Percentiles rank a stretch among this genome's conserved stretches.
phyloP scores from a whole-genome alignment of 2,888 invertebrate species.

The Mantis religiosa region DNA sequence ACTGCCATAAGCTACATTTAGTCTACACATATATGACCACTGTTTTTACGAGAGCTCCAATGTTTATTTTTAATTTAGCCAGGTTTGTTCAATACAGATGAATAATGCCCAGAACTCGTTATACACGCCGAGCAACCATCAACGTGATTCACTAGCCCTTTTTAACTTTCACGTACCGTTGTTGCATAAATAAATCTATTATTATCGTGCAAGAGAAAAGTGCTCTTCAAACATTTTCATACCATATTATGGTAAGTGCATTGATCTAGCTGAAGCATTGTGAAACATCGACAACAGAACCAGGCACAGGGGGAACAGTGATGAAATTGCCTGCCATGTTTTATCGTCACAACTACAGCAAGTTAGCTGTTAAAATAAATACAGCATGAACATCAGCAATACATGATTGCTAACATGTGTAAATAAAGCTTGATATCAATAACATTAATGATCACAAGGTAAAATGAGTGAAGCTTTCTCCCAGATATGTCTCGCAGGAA shows the following conservation, averaged over 20 bases:
- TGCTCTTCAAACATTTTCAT: neutral
- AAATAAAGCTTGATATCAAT: too few relatives aligned
- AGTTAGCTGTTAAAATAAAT: too few relatives aligned
- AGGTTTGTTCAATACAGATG: neutral
- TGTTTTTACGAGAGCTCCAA: neutral
- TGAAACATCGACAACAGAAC: too few relatives aligned
- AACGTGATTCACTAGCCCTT: neutral
- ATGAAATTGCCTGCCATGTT: too few relatives aligned
- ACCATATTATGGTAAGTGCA: neutral
- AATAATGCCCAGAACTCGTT: neutral
- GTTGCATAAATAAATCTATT: neutral
- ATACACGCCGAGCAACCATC: neutral
- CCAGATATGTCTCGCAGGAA: too few relatives aligned
- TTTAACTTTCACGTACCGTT: neutral
- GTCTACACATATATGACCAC: fast-evolving
- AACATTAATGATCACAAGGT: too few relatives aligned
- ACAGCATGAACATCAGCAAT: too few relatives aligned
- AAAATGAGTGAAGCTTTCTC: too few relatives aligned
- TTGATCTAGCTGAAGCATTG: too few relatives aligned
- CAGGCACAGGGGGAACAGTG: too few relatives aligned
- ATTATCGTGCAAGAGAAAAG: neutral
- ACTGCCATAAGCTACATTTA: neutral
- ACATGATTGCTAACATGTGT: too few relatives aligned
- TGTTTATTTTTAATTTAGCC: neutral
- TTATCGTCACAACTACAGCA: too few relatives aligned